These are phyloP conservation scores for Drosophila sucinea DNA, from an alignment of 1,140 invertebrate genomes.

Conservation along the genomic window DNA sequence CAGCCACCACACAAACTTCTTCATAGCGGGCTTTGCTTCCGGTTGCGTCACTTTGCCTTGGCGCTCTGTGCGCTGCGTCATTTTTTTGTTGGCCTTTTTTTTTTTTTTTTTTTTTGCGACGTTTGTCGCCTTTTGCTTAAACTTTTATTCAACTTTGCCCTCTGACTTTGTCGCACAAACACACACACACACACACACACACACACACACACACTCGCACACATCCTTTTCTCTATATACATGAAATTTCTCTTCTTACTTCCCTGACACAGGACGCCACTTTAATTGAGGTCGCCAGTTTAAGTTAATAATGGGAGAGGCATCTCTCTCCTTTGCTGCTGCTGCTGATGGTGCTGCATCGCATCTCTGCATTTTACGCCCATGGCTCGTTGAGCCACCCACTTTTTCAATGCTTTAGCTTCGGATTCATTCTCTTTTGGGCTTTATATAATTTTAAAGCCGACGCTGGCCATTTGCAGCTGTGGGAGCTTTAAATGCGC, in stretches of 20 bases:
- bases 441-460: constrained; percentile 75
- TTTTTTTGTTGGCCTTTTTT: constrained; percentile 36
- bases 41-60: constrained; percentile 71
- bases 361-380: constrained; percentile 43
- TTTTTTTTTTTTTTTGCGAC: constrained; percentile 26
- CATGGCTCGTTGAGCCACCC: constrained; percentile 54
- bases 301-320: constrained; percentile 62
- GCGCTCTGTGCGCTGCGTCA: constrained; percentile 55
- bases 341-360: background rate
- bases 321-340: constrained; percentile 19
- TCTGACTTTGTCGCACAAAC: constrained; percentile 69
- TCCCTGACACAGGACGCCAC: constrained; percentile 30
- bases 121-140: constrained; percentile 38
- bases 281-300: constrained; percentile 82
- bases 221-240: constrained; percentile 17
- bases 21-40: constrained; percentile 48
- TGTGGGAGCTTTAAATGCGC: constrained; percentile 50
- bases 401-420: constrained; percentile 32
- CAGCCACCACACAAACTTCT: constrained; percentile 3
- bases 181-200: constrained; percentile 1
- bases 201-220: background rate
- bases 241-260: constrained; percentile 11
- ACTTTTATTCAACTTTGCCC: constrained; percentile 81
- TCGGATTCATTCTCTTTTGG: constrained; percentile 24
- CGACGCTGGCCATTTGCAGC: constrained; percentile 15